Percentiles rank a stretch among this genome's conserved stretches.
Conservation (phyloP, 2,888 invertebrate genomes). For the Nymphalis c-album region DNA sequence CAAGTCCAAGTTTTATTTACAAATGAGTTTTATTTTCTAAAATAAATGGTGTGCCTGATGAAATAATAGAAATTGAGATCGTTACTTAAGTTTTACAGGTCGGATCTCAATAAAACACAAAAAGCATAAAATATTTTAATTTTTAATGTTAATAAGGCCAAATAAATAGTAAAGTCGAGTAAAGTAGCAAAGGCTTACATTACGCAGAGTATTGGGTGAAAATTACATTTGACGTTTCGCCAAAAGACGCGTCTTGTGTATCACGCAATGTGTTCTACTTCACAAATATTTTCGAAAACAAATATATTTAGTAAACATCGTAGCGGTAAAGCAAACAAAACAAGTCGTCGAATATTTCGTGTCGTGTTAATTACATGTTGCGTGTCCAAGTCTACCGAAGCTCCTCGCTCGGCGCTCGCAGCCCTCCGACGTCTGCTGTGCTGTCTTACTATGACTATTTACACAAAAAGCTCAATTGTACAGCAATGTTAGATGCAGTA, state of each 20-base stretch:
- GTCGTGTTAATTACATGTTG: conserved; percentile 78
- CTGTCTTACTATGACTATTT: conserved; percentile 67
- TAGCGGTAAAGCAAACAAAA: conserved; percentile 81
- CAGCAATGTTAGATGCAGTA: conserved; percentile 80
- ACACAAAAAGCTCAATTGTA: conserved; percentile 81
- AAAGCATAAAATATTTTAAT: conserved; percentile 67
- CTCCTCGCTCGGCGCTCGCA: conserved; percentile 54
- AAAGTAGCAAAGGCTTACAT: conserved; percentile 68
- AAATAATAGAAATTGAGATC: conserved; percentile 52
- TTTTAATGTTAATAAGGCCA: conserved; percentile 74
- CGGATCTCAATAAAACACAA: conserved; percentile 63
- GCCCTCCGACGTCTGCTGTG: conserved; percentile 52
- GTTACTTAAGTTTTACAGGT: conserved; percentile 48
- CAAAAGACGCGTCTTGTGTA: conserved; percentile 62
- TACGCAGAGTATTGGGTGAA: conserved; percentile 80
- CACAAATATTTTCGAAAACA: conserved; percentile 62
- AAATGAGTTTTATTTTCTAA: conserved; percentile 49
- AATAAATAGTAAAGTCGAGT: conserved; percentile 60
- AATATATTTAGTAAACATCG: conserved; percentile 76
- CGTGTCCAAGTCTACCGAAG: conserved; percentile 57
- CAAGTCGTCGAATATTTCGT: conserved; percentile 71
- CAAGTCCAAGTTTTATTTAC: conserved; percentile 60
- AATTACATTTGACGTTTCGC: conserved; percentile 76
- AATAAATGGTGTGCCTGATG: conserved; percentile 46
- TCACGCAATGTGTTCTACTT: conserved; percentile 61